These are phyloP conservation scores for Cyanoramphus novaezelandiae DNA, from an alignment of 2,113 vertebrate species.

Conservation along the genomic window DNA sequence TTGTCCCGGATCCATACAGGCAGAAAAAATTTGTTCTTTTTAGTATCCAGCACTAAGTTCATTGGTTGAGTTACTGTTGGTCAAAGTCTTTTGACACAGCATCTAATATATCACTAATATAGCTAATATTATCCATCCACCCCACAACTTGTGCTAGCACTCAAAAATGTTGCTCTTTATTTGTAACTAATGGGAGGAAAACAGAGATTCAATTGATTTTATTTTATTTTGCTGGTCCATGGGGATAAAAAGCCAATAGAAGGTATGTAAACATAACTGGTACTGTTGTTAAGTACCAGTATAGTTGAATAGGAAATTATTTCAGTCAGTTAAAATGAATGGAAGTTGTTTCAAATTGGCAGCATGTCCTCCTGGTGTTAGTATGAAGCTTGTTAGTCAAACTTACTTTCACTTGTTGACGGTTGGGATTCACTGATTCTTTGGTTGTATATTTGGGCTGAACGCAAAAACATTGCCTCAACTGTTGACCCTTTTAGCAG, in stretches of 20 bases:
- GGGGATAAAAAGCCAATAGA: not conserved
- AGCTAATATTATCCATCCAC: not conserved
- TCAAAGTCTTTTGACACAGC: not conserved
- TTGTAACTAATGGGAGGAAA: not conserved
- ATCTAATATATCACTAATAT: not conserved
- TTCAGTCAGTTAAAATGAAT: not conserved
- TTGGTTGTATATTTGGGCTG: constrained; percentile 86
- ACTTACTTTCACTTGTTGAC: constrained; percentile 78
- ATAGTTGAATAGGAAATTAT: not conserved
- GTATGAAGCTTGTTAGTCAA: not conserved
- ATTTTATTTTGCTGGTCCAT: not conserved
- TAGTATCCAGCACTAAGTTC: not conserved
- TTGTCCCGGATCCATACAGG: not conserved
- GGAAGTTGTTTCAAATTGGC: not conserved
- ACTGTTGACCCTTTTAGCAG: constrained; percentile 86
- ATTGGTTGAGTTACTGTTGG: not conserved
- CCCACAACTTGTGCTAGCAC: not conserved
- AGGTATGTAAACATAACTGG: not conserved
- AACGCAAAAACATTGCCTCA: constrained; percentile 89
- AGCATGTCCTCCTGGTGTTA: not conserved
- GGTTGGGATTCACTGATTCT: constrained; percentile 68
- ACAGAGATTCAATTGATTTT: not conserved
- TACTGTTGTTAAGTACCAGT: not conserved
- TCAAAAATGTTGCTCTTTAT: not conserved
- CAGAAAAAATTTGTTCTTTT: not conserved